A percentile compares a stretch with the other conserved stretches of the same genome.
Evolutionary conservation across 2,797 vertebrate species (phyloP).

Genomic region (Threskiornis aethiopicus): DNA sequence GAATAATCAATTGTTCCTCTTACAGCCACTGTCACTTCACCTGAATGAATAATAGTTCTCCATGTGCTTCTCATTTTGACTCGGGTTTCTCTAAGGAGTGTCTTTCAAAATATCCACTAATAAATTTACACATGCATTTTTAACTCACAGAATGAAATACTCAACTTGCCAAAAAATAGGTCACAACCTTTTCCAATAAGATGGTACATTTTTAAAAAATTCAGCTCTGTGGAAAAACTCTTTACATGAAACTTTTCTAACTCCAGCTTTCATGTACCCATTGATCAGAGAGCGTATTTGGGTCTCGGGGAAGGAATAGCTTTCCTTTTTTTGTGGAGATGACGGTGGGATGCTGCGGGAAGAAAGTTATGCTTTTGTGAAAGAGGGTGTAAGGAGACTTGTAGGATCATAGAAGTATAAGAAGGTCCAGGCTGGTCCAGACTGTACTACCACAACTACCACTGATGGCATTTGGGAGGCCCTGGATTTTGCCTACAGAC

Average conservation of each 20-base stretch:
- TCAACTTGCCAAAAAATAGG: neutral
- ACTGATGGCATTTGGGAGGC: neutral
- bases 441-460: neutral
- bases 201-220: neutral
- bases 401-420: neutral
- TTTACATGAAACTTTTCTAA: neutral
- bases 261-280: neutral
- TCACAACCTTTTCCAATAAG: neutral
- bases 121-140: neutral
- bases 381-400: neutral
- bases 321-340: neutral
- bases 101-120: neutral
- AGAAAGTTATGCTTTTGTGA: neutral
- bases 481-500: neutral
- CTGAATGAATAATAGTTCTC: neutral
- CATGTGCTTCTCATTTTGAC: neutral
- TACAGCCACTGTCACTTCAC: neutral
- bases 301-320: neutral
- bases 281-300: neutral
- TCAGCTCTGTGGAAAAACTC: neutral
- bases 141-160: neutral
- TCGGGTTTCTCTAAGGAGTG: neutral
- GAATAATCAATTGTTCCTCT: neutral
- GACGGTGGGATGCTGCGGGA: neutral
- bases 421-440: neutral